Base-by-base conservation (phyloP, 2,888 invertebrate genomes). In the Theretra japonica region DNA sequence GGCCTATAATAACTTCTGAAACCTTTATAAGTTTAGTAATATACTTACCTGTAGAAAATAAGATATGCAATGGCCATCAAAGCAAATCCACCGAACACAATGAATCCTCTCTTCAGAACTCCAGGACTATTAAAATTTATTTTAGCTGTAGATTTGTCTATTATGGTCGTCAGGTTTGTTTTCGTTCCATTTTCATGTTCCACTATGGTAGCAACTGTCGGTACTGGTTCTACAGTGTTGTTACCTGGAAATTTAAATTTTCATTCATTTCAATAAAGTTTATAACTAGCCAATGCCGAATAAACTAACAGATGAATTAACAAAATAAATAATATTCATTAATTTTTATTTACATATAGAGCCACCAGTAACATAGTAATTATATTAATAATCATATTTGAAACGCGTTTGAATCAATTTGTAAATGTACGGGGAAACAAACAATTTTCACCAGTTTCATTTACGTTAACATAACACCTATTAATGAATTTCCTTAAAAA, bases 41-140 rank as follows among this genome's bases (percentile, higher is more conserved):
- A 73, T 65, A 75, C 72, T 81, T 87, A 95, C 95, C 89, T 94
- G 78, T 94, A 94, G 79, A 94, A 92, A 82, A 94, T 86, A 74
- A 93, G 92, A 80, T 95, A 95, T 21, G 92, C 92, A 21, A 88
- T 79, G 23, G 91, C 94, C 74, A 95, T 81, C 21, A 95, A 77
- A 1, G 90, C 88, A 81, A 95, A 92, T 60, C 94, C 94, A 71
- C 94, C 94, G 79, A 95, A 95, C 0, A 95, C 95, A 70, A 95
- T 94, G 2, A 92, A 78, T 1, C 90, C 95, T 77, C 95, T 83
- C 75, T 90, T 94, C 59, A 91, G 76, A 48, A 94, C 95, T 53
- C 93, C 95, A 0, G 94, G 92, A 58, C 84, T 89, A 53, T 87
- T 89, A 3, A 92, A 75, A 73, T 91, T 88, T 25, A 89, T 70